A percentile compares a stretch with the other conserved stretches of the same genome.
Evolutionary conservation across 2,888 invertebrate genomes (phyloP).

Genomic region (Poecilus cupreus): DNA sequence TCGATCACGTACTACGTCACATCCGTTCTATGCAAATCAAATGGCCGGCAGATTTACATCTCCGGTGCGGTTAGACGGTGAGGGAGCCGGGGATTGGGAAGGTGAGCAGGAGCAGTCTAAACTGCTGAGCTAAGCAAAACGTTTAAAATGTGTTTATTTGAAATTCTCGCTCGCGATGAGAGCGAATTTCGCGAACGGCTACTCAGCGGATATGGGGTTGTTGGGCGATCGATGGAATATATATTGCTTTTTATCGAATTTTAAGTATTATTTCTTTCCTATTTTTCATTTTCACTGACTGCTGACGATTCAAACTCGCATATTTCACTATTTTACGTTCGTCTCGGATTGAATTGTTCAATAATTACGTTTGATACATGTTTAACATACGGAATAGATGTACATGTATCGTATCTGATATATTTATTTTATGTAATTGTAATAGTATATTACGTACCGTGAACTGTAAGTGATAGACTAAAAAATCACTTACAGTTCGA

Average conservation of each 20-base stretch:
- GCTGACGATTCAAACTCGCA: not conserved
- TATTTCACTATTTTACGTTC: no score
- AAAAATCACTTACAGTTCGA: no score
- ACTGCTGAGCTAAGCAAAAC: constrained; percentile 68
- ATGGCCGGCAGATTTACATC: constrained; percentile 69
- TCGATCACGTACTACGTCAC: constrained; percentile 72
- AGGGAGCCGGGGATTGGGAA: constrained; percentile 54
- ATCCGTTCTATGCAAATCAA: constrained; percentile 73
- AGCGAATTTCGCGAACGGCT: constrained; percentile 62
- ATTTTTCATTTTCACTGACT: not conserved
- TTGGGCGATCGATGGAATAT: constrained; percentile 38
- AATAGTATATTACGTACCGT: no score
- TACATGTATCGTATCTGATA: no score
- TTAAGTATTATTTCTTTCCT: constrained; percentile 44
- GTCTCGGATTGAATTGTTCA: no score
- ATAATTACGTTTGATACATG: no score
- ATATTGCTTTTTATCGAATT: constrained; percentile 50
- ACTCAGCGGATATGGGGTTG: constrained; percentile 48
- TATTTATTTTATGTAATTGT: no score
- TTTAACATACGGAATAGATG: no score
- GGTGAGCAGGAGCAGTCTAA: constrained; percentile 54
- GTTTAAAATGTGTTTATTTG: constrained; percentile 71
- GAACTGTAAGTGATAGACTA: no score
- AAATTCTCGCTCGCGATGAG: constrained; percentile 67
- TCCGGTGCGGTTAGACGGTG: constrained; percentile 67